Base-by-base conservation (phyloP, 2,797 vertebrate species). In the Pipistrellus kuhlii region DNA sequence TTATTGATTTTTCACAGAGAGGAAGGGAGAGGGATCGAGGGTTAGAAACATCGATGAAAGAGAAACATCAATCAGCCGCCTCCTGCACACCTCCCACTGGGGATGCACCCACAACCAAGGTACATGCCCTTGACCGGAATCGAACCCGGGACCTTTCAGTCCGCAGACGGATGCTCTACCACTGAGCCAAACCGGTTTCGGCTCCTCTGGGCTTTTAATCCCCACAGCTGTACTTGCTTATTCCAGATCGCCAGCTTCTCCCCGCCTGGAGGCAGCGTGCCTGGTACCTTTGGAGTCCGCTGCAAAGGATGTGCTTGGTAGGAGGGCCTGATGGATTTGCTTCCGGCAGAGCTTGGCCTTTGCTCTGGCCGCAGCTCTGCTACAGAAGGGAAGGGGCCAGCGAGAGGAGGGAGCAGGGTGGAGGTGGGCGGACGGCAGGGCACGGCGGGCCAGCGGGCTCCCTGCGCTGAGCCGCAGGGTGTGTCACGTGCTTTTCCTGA, bases 251-350 rank as follows among this genome's bases (percentile, higher is more conserved):
- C 15, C 15, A 38, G 14, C 66, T 71, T n/a, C n/a, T 80, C 27
- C n/a, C 20, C 20, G 18, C 46, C 38, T 30, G 3, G 32, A n/a
- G 30, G 57, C 68, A 72, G 3, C 18, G 23, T 55, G 38, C 64
- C 46, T 6, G 9, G 41, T 32, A 9, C 62, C 95, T 92, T 46
- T 81, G 35, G 72, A 73, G 38, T 90, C 48, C 2, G 73, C 7
- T 35, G 27, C 80, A n/a, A 66, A 32, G 2, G 80, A 48, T 53
- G 57, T 96, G 77, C 96, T 95, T 85, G 93, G 91, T 4, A 1
- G 76, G 82, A 92, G 86, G 89, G 89, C 93, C 75, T 88, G 84
- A 80, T 53, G 83, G 88, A 17, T 97, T 96, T 96, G 94, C 94
- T 85, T 64, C 91, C n/a, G 88, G 89, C 89, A 87, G 82, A 94